Percentiles rank a stretch among this genome's conserved stretches.
phyloP scores from a whole-genome alignment of 2,113 vertebrate species.

The Seriola rivoliana region DNA sequence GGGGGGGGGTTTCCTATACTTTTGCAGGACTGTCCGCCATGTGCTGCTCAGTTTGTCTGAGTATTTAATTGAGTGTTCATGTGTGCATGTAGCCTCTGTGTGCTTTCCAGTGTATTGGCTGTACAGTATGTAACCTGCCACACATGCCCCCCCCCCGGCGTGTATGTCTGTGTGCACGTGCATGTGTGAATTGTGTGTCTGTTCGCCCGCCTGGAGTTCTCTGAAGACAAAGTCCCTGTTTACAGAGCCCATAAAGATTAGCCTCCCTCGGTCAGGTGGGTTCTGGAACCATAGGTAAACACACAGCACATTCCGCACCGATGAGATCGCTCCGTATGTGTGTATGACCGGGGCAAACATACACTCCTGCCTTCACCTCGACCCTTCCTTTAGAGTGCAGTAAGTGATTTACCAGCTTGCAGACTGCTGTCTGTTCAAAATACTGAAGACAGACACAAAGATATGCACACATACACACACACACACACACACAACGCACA shows the following conservation, averaged over 20 bases:
- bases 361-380: slow-evolving; percentile 81
- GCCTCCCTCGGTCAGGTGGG: slow-evolving; percentile 85
- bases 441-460: slow-evolving; percentile 76
- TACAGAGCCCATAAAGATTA: slow-evolving; percentile 87
- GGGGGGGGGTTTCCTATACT: slow-evolving; percentile 40
- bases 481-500: slow-evolving; percentile 34
- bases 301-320: slow-evolving; percentile 82
- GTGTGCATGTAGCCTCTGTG: slow-evolving; percentile 18
- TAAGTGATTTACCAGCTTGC: slow-evolving; percentile 87
- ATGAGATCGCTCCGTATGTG: slow-evolving; percentile 82
- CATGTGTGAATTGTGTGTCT: slow-evolving; percentile 67
- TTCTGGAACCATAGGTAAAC: slow-evolving; percentile 86
- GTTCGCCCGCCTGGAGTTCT: slow-evolving; percentile 58
- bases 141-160: slow-evolving; percentile 3
- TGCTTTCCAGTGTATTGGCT: slow-evolving; percentile 11
- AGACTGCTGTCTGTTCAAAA: slow-evolving; percentile 79
- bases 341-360: slow-evolving; percentile 85
- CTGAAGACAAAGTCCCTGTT: slow-evolving; percentile 88
- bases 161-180: slow-evolving; percentile 14
- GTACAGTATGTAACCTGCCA: slow-evolving; percentile 44
- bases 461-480: slow-evolving; percentile 50
- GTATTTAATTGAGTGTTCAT: slow-evolving; percentile 21
- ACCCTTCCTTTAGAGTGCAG: slow-evolving; percentile 80
- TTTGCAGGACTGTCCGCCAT: slow-evolving; percentile 60
- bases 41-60: slow-evolving; percentile 59